Evolutionary conservation across 2,797 vertebrate genomes (phyloP).

Genomic region (Sebastes kiyomatsui): DNA sequence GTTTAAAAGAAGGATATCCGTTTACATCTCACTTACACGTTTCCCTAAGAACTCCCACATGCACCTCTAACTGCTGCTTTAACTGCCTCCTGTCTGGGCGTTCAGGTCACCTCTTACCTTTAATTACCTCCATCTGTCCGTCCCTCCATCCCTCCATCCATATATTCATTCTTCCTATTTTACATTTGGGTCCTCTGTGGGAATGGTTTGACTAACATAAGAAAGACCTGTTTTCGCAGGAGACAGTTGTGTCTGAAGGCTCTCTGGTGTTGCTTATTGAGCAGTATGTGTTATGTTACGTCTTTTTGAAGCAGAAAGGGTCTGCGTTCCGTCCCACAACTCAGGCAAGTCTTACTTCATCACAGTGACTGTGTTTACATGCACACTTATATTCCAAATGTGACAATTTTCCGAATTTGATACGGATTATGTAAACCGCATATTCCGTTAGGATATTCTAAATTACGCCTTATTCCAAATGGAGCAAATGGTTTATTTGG

Average conservation of each 20-base stretch:
- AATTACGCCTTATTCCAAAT: no score
- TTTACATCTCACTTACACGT: slow-evolving; percentile 49
- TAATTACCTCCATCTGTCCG: slow-evolving; percentile 81
- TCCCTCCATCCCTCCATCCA: slow-evolving; percentile 49
- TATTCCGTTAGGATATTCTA: no score
- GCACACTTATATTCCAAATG: no score
- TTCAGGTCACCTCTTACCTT: slow-evolving; percentile 79
- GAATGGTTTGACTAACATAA: neutral
- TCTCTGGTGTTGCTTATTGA: neutral
- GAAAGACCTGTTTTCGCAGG: neutral
- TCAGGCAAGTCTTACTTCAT: neutral
- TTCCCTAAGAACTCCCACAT: slow-evolving; percentile 67
- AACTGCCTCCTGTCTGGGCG: slow-evolving; percentile 84
- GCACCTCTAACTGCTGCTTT: slow-evolving; percentile 65
- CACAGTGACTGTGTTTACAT: no score
- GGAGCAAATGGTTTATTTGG: no score
- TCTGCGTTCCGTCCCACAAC: neutral
- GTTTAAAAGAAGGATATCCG: slow-evolving; percentile 36
- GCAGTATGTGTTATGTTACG: neutral
- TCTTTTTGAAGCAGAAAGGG: neutral
- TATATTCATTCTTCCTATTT: slow-evolving; percentile 6
- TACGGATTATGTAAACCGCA: no score
- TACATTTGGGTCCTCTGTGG: neutral
- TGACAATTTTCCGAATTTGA: no score
- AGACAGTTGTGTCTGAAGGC: neutral